Percentiles rank a stretch among this genome's conserved stretches.
Conservation (phyloP, 37 sponge, comb jelly and placozoan genomes). For the Spongilla lacustris region DNA sequence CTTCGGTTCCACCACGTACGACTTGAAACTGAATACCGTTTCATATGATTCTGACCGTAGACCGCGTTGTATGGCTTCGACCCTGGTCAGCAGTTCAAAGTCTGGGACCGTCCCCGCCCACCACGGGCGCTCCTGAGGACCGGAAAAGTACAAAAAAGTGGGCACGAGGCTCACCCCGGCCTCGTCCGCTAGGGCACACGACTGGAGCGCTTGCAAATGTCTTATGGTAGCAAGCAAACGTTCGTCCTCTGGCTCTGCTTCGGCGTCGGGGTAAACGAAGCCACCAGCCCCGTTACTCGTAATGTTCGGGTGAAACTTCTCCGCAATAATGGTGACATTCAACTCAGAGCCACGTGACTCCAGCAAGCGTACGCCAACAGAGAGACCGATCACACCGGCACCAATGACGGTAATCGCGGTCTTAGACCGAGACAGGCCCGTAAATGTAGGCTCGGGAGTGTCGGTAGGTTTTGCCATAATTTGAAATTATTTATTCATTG, state of each 20-base stretch:
- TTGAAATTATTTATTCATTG: too few relatives aligned
- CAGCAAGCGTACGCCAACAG: conserved; percentile 3
- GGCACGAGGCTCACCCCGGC: conserved; percentile 12
- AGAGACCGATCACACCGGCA: conserved; percentile 57
- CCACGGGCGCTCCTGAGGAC: neutral
- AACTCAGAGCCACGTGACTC: neutral
- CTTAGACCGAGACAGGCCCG: too few relatives aligned
- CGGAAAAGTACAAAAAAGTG: neutral
- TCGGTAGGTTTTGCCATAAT: too few relatives aligned
- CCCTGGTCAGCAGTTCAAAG: neutral
- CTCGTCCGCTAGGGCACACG: neutral
- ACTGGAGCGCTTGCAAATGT: neutral
- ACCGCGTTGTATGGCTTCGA: neutral
- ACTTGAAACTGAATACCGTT: conserved; percentile 5
- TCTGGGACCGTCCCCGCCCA: neutral
- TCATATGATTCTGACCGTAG: neutral
- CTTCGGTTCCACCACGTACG: conserved; percentile 36
- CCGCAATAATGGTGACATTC: conserved; percentile 21
- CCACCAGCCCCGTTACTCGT: conserved; percentile 32
- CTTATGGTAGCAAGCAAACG: neutral
- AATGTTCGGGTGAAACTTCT: conserved; percentile 25
- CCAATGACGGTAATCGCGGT: conserved; percentile 44
- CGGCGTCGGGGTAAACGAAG: neutral
- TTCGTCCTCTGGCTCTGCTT: neutral
- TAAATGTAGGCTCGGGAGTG: too few relatives aligned